These are phyloP conservation scores for Chaetura pelagica DNA, from an alignment of 2,113 vertebrate genomes.

Conservation along the genomic window DNA sequence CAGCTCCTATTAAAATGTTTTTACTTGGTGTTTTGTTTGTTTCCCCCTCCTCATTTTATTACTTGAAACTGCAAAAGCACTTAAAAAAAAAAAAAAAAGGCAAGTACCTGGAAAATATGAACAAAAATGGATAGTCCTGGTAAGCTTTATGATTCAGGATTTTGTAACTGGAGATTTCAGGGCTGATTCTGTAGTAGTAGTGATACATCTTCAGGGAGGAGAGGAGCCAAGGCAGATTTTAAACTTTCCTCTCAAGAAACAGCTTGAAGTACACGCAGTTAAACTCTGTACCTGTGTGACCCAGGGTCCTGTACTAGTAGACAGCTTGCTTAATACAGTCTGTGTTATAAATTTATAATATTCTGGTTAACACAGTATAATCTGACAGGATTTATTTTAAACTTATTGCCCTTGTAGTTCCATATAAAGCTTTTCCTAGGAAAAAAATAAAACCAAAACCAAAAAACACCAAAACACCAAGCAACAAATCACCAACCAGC, in stretches of 20 bases:
- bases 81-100: not conserved
- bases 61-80: not conserved
- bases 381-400: not conserved
- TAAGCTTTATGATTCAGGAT: not conserved
- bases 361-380: not conserved
- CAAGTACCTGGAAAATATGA: not conserved
- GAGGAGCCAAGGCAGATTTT: not conserved
- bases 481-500: not conserved
- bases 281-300: not conserved
- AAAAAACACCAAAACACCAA: too few species aligned
- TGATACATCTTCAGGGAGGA: not conserved
- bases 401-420: not conserved
- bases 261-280: not conserved
- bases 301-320: not conserved
- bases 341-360: not conserved
- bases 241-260: not conserved
- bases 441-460: too few species aligned
- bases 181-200: not conserved
- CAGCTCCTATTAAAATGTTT: not conserved
- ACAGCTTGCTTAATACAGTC: not conserved
- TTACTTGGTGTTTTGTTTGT: not conserved
- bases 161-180: not conserved
- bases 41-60: not conserved
- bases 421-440: not conserved
- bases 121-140: not conserved